These are phyloP conservation scores for Nannospalax galili DNA, from an alignment of 2,113 vertebrate genomes.

Conservation along the genomic window DNA sequence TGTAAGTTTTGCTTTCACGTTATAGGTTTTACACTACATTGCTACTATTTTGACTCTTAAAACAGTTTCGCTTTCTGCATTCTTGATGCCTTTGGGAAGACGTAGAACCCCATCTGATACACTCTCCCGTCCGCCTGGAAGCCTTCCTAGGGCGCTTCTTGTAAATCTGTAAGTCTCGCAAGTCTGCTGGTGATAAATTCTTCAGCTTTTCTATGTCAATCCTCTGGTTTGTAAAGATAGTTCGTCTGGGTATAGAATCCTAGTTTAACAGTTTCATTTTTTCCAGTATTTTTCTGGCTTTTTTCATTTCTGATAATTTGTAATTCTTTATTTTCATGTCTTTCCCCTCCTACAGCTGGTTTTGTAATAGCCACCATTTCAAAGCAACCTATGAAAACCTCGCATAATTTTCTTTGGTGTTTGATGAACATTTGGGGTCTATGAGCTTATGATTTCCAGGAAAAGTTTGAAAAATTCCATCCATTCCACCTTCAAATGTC, in stretches of 20 bases:
- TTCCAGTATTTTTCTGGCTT: not conserved
- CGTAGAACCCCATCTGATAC: not conserved
- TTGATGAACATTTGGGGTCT: not conserved
- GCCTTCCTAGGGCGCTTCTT: not conserved
- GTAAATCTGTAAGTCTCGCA: not conserved
- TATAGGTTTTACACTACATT: not conserved
- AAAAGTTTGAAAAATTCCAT: not conserved
- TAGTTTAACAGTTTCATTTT: not conserved
- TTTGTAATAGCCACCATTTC: not conserved
- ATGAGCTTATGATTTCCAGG: not conserved
- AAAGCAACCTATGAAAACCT: not conserved
- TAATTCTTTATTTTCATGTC: no score
- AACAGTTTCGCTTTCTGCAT: not conserved
- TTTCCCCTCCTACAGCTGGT: not conserved
- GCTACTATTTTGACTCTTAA: not conserved
- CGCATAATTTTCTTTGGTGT: not conserved
- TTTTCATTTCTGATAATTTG: not conserved
- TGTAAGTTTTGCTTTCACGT: not conserved
- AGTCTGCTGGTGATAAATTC: not conserved
- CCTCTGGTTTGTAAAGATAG: not conserved
- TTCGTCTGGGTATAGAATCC: not conserved
- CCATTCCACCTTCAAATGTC: not conserved
- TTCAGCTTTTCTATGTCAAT: not conserved
- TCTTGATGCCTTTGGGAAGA: not conserved
- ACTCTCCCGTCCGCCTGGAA: not conserved